Evolutionary conservation across 1,140 invertebrate genomes (phyloP).

Genomic region (Ceratoteleas bidentatus): DNA sequence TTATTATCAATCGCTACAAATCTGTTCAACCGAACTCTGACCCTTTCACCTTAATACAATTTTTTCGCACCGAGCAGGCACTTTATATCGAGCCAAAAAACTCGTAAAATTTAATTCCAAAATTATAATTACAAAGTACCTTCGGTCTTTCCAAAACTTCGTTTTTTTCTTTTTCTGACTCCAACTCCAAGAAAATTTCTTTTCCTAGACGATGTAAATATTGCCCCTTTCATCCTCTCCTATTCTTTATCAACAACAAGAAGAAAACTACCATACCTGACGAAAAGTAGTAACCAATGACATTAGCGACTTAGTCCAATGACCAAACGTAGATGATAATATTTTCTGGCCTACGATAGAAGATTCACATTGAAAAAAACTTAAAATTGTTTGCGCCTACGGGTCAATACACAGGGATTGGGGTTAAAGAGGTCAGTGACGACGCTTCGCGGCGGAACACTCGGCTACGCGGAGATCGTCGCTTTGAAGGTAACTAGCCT

Average conservation of each 20-base stretch:
- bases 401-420: conserved; percentile 84
- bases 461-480: conserved; percentile 96
- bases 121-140: too few relatives aligned
- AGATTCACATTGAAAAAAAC: conserved; percentile 72
- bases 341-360: conserved; percentile 45
- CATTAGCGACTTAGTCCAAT: conserved; percentile 8
- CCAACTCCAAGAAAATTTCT: too few relatives aligned
- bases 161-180: too few relatives aligned
- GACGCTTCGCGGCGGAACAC: conserved; percentile 90
- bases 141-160: too few relatives aligned
- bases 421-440: conserved; percentile 96
- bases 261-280: conserved; percentile 28
- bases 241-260: conserved; percentile 23
- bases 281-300: conserved; percentile 2
- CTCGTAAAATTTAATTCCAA: too few relatives aligned
- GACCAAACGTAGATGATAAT: conserved; percentile 46
- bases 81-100: too few relatives aligned
- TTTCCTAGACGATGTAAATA: too few relatives aligned
- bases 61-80: too few relatives aligned
- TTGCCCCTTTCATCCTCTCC: neutral
- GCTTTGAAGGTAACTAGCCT: conserved; percentile 92
- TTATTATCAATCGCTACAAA: too few relatives aligned
- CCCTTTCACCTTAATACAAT: too few relatives aligned
- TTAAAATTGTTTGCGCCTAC: conserved; percentile 78
- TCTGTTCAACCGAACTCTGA: too few relatives aligned